Base-by-base conservation (phyloP, 1,140 invertebrate genomes). In the Prorops nasuta region DNA sequence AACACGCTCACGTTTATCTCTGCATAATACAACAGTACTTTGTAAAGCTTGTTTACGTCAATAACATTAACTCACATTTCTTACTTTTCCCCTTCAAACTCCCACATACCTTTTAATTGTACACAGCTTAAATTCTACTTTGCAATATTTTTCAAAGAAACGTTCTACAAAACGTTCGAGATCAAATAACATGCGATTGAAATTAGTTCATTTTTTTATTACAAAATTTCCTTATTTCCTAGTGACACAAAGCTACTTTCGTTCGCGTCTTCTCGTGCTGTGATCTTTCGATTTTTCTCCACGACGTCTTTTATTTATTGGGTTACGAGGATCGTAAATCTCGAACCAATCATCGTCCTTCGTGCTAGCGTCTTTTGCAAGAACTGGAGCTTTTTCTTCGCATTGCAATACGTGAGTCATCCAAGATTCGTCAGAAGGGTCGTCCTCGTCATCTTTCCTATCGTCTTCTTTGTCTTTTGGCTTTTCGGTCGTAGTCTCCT, bases 291-390 rank as follows among this genome's bases (percentile, higher is more conserved):
- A 47, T 7, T 44, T 64, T 66, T 82, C 83, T 3, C 82, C 91
- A 51, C 95, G 79, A 69, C 94, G 85, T 42, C 95, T 80, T 79
- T 96, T 93, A 59, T 93, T 98, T 0, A 98, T 73, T 0, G 92
- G 90, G 82, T 98, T 98, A 59, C 96, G 79, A 0, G 97, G 96
- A 80, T 98, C 95, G 66, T 89, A 90, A 48, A 97, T 93, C 65
- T 97, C 93, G 72, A 96, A 98, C 91, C 96, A 95, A 70, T 98
- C 94, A 61, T 94, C 89, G 45, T 87, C 83, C 70, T 94, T 94
- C 3, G 87, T 91, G 60, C 92, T 98, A 0, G 96, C 96, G 81
- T 99, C 97, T 70, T 96, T 94, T 0, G 96, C 96, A 43, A 95
- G 77, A 14, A 92, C 85, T 0, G 86, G 83, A 1, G 77, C 79